Evolutionary conservation across 64 coral and sea anemone genomes (phyloP), one percentile per base, ranked within the genome.

Genomic region (Stichodactyla helianthus): DNA sequence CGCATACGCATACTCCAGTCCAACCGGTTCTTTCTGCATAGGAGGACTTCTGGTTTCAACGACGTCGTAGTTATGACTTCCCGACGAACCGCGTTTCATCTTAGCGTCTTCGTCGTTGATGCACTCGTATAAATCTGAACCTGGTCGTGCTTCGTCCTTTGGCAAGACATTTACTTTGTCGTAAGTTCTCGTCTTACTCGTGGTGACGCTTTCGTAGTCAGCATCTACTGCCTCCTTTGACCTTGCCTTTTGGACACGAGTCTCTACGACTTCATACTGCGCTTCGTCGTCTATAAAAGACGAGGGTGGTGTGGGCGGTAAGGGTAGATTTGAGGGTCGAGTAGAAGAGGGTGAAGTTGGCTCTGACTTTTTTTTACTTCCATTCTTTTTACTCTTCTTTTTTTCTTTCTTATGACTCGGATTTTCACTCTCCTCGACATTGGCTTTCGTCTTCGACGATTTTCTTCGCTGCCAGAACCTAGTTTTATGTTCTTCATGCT

Each of bases 31-130:
- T 18, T 5, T 14, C 7, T 35, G 44, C 17, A 20, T 63, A 17
- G 83, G 54, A 17, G 52, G 52, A 26, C 8, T 6, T 19, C 51
- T 59, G 5, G 59, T 60, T 63, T 84, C 83, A 18, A 84, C 83
- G 27, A 84, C 83, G 53, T 84, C 83, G 55, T 84, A 84, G 10
- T 58, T 16, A 35, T 84, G n/a, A 63, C 83, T 84, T 57, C 23
- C 83, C 27, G 83, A 58, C 44, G 83, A 84, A 7, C 2, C 0
- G 6, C 83, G 52, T 54, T 82, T 53, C 7, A 57, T 82, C 5
- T 57, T 63, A 15, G 54, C 12, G 18, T 54, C 55, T 6, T 84
- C 54, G 13, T 57, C 83, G 27, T 60, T 60, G 17, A 84, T 63
- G 25, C 50, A 81, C 52, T 55, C 83, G 14, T 84, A 84, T 11